These are phyloP conservation scores for Neosilurus hyrtlii DNA, from an alignment of 2,797 vertebrate genomes.

Conservation along the genomic window DNA sequence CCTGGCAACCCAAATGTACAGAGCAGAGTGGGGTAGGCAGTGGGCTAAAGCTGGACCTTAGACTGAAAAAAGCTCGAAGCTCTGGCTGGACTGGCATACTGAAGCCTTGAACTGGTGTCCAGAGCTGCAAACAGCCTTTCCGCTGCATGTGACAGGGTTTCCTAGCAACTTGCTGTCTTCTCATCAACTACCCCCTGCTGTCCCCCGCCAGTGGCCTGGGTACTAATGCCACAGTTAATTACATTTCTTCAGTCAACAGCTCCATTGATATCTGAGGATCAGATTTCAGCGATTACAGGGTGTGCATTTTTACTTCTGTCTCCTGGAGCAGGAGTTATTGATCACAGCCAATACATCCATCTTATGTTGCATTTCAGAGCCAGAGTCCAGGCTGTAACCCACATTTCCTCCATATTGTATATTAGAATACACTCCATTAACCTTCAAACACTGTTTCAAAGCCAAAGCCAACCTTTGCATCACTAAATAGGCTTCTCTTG, in stretches of 20 bases:
- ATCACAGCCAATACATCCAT: constrained; percentile 11
- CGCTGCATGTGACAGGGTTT: constrained; percentile 69
- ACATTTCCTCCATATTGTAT: constrained; percentile 27
- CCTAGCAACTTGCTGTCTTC: constrained; percentile 79
- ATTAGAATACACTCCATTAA: constrained; percentile 39
- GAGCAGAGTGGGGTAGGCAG: constrained; percentile 35
- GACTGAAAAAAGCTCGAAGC: constrained; percentile 54
- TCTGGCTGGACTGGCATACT: constrained; percentile 64
- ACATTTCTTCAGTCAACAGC: constrained; percentile 75
- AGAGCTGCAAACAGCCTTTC: constrained; percentile 77
- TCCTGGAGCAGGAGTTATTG: constrained; percentile 7
- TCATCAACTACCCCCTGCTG: constrained; percentile 44
- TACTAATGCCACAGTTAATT: constrained; percentile 71
- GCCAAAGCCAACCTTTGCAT: constrained; percentile 37
- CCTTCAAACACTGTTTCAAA: constrained; percentile 2
- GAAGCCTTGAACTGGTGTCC: constrained; percentile 77
- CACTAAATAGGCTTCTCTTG: constrained; percentile 55
- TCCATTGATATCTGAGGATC: constrained; percentile 69
- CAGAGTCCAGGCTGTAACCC: constrained; percentile 12
- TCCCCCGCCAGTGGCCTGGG: constrained; percentile 57
- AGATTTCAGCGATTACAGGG: constrained; percentile 57
- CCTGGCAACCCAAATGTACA: constrained; percentile 80
- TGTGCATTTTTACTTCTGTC: constrained; percentile 41
- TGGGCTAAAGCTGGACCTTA: constrained; percentile 26
- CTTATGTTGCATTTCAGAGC: constrained; percentile 32